These are phyloP conservation scores for Chloropsis hardwickii DNA, from an alignment of 2,113 vertebrate genomes.

Conservation along the genomic window DNA sequence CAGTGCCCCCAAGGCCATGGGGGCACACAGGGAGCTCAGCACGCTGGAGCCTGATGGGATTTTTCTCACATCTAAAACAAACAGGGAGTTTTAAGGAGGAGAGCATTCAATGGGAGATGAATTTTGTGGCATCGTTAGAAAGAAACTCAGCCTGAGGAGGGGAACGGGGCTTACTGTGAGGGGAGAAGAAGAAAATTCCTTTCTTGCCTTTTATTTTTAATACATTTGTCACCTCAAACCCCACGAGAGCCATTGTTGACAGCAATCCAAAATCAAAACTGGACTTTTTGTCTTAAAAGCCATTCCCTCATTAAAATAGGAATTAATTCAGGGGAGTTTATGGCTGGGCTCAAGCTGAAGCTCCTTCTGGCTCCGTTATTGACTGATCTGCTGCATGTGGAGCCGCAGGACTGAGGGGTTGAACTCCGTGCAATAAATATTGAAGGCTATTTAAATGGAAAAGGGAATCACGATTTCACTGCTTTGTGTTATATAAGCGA, in stretches of 20 bases:
- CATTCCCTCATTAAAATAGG: background rate
- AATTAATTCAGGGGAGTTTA: background rate
- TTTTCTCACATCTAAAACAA: background rate
- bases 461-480: background rate
- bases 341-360: background rate
- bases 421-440: background rate
- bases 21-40: fast-evolving
- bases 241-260: fast-evolving
- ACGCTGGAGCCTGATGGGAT: background rate
- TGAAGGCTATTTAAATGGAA: background rate
- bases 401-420: background rate
- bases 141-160: background rate
- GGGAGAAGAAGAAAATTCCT: background rate
- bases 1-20: background rate
- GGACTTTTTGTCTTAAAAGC: background rate
- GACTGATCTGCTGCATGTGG: background rate
- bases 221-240: background rate
- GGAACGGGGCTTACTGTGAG: background rate
- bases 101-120: background rate
- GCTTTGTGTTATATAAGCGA: conserved; percentile 14
- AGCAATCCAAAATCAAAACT: background rate
- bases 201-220: background rate
- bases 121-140: background rate
- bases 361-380: background rate
- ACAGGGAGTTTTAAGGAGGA: background rate